Conservation (phyloP, 2,113 vertebrate species). For the Typhlomys cinereus region DNA sequence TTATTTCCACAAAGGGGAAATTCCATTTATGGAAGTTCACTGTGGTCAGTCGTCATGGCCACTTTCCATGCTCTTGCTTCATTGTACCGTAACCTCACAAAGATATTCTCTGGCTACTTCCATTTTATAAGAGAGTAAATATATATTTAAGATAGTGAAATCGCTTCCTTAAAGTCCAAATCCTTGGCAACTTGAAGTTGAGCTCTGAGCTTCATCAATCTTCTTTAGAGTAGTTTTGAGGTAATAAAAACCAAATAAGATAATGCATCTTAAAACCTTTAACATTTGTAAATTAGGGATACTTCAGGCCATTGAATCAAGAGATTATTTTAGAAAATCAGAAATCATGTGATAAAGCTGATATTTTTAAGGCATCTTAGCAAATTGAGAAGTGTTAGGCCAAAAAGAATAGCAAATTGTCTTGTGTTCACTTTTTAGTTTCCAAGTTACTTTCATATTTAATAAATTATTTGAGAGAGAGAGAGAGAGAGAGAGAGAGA, state of each 20-base stretch:
- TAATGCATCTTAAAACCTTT: not conserved
- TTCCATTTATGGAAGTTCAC: not conserved
- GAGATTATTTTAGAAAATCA: not conserved
- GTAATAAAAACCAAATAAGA: not conserved
- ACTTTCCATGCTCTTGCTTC: not conserved
- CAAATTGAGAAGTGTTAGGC: not conserved
- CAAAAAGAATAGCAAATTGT: not conserved
- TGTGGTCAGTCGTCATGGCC: too few relatives aligned
- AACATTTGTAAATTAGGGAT: constrained; percentile 9
- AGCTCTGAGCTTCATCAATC: not conserved
- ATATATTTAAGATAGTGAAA: not conserved
- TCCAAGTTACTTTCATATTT: too few relatives aligned
- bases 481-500: too few relatives aligned
- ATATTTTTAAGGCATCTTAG: not conserved
- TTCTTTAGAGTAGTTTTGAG: not conserved
- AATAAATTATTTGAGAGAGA: too few relatives aligned
- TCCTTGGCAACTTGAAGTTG: not conserved
- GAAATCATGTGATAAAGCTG: not conserved
- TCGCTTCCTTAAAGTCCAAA: not conserved
- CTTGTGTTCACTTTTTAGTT: constrained; percentile 19
- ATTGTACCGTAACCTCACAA: not conserved
- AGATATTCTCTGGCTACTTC: not conserved
- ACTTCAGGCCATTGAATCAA: not conserved
- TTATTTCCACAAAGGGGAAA: not conserved
- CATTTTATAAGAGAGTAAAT: not conserved